These are phyloP conservation scores for Pristionchus pacificus DNA, from an alignment of 1,140 invertebrate genomes.

Conservation along the genomic window DNA sequence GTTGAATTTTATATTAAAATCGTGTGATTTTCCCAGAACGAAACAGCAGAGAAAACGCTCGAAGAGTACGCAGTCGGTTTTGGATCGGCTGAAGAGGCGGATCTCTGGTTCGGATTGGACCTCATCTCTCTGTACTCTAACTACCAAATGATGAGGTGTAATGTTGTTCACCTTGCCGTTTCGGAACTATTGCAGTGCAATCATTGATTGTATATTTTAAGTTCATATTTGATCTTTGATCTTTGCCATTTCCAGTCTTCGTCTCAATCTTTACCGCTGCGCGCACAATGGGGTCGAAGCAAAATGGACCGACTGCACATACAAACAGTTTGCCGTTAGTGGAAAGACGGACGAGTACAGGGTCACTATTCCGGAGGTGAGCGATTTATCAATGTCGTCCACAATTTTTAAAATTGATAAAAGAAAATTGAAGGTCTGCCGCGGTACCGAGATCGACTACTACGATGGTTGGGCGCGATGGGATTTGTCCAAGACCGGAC, in stretches of 20 bases:
- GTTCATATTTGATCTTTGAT: too few species aligned
- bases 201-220: too few species aligned
- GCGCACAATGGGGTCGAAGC: slow-evolving; percentile 17
- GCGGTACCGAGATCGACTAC: slow-evolving; percentile 20
- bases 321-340: slow-evolving; percentile 21
- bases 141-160: slow-evolving; percentile 1
- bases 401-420: too few species aligned
- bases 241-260: slow-evolving; percentile 18
- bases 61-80: slow-evolving; percentile 26
- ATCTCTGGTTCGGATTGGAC: slow-evolving; percentile 31
- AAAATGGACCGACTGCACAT: slow-evolving; percentile 33
- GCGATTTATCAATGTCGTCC: background rate
- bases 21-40: background rate
- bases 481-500: slow-evolving; percentile 27
- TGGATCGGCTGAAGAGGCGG: slow-evolving; percentile 7
- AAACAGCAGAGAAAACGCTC: background rate
- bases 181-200: too few species aligned
- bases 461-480: slow-evolving; percentile 37
- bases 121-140: slow-evolving; percentile 25
- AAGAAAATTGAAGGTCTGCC: slow-evolving; percentile 9
- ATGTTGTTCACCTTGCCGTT: slow-evolving; percentile 3
- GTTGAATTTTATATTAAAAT: too few species aligned
- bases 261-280: slow-evolving; percentile 27
- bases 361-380: slow-evolving; percentile 21
- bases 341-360: slow-evolving; percentile 17